Conservation (phyloP, 2,113 vertebrate species). For the Prunella fulvescens region DNA sequence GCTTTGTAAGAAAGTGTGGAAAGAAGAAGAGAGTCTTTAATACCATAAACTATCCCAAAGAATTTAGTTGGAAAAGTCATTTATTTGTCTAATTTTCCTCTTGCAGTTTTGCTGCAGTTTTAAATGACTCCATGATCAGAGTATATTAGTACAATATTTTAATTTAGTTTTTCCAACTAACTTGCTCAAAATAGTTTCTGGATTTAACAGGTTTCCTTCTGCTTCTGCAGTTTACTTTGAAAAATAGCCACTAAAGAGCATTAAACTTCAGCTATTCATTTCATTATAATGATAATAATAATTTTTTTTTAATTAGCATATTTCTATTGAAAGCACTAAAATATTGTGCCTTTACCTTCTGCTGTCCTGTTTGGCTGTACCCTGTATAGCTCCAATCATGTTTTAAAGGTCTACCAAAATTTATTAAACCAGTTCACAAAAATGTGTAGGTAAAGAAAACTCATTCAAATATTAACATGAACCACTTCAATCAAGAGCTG, state of each 20-base stretch:
- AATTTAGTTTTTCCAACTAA: neutral
- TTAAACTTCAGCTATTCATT: neutral
- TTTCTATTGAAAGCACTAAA: neutral
- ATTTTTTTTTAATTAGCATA: neutral
- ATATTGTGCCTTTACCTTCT: neutral
- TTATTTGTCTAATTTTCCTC: neutral
- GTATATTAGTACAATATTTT: neutral
- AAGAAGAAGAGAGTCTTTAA: neutral
- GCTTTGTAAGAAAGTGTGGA: neutral
- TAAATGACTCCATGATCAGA: neutral
- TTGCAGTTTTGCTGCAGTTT: neutral
- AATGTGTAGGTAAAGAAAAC: slow-evolving; percentile 1
- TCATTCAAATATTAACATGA: neutral
- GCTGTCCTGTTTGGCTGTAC: neutral
- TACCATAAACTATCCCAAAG: neutral
- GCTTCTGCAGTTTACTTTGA: neutral
- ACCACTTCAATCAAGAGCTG: neutral
- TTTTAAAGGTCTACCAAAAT: slow-evolving; percentile 14
- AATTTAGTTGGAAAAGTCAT: neutral
- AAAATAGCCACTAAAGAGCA: neutral
- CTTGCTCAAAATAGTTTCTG: neutral
- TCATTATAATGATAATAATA: neutral
- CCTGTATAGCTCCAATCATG: neutral
- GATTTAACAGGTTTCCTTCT: neutral
- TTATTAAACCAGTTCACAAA: slow-evolving; percentile 36